Percentiles rank a stretch among this genome's conserved stretches.
These are phyloP conservation scores for Rhodinocichla rosea DNA, from an alignment of 2,113 vertebrate species.

Conservation along the genomic window DNA sequence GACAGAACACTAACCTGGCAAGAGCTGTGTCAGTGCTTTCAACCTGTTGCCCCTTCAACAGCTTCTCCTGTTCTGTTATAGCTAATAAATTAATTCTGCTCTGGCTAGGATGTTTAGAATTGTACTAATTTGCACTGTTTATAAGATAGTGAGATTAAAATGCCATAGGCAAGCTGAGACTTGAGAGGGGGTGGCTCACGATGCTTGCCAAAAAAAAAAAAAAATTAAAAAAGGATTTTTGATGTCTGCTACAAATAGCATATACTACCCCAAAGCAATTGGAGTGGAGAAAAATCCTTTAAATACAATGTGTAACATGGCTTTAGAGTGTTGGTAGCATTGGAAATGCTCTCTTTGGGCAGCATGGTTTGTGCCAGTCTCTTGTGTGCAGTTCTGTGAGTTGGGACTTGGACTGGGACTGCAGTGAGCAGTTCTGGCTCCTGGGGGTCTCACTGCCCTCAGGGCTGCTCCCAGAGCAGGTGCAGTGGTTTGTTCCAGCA, in stretches of 20 bases:
- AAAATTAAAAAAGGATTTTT: background rate
- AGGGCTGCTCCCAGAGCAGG: background rate
- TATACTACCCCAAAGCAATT: conserved; percentile 21
- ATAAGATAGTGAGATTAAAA: conserved; percentile 55
- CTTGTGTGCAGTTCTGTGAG: background rate
- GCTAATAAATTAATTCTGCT: conserved; percentile 30
- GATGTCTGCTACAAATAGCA: conserved; percentile 30
- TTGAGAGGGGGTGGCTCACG: background rate
- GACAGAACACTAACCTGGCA: conserved; percentile 6
- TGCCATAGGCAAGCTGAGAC: conserved; percentile 57
- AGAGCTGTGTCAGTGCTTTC: background rate
- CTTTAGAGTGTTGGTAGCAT: conserved; percentile 12
- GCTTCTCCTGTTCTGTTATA: conserved; percentile 31
- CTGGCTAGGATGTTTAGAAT: conserved; percentile 48
- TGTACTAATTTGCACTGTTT: conserved; percentile 61
- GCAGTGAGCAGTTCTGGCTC: background rate
- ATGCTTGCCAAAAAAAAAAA: background rate
- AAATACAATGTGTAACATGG: background rate
- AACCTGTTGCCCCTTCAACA: background rate
- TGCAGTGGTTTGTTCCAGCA: background rate
- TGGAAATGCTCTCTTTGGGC: background rate
- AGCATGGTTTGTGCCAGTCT: background rate
- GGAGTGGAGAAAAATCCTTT: background rate
- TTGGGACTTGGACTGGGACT: background rate
- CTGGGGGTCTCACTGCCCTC: background rate